Conservation (phyloP, 1,140 invertebrate genomes). For the Glomeris maerens region DNA sequence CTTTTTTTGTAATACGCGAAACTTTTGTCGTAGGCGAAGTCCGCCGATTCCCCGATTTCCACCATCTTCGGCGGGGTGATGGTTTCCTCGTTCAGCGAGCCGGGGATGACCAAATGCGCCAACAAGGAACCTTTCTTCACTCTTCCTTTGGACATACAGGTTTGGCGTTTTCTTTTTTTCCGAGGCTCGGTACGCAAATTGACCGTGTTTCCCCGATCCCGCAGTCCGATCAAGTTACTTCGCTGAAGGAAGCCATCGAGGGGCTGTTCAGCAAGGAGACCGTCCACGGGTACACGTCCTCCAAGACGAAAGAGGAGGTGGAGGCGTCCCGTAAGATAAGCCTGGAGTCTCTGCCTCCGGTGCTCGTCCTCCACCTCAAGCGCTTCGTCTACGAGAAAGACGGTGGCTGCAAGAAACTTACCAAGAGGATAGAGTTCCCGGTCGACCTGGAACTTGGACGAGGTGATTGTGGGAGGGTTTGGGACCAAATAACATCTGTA, state of each 20-base stretch:
- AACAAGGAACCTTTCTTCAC: slow-evolving; percentile 85
- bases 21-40: slow-evolving; percentile 40
- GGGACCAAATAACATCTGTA: slow-evolving; percentile 10
- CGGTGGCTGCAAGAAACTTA: slow-evolving; percentile 68
- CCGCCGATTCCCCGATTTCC: slow-evolving; percentile 70
- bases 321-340: slow-evolving; percentile 70
- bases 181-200: slow-evolving; percentile 3
- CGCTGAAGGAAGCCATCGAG: slow-evolving; percentile 69
- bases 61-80: slow-evolving; percentile 84
- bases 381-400: slow-evolving; percentile 70
- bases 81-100: slow-evolving; percentile 61
- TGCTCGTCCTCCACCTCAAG: slow-evolving; percentile 67
- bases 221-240: slow-evolving; percentile 49
- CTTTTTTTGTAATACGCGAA: slow-evolving; percentile 9
- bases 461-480: slow-evolving; percentile 59
- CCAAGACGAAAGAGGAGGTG: slow-evolving; percentile 61
- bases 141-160: slow-evolving; percentile 84
- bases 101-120: slow-evolving; percentile 47
- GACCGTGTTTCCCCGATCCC: slow-evolving; percentile 20
- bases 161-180: slow-evolving; percentile 27
- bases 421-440: slow-evolving; percentile 75
- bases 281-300: slow-evolving; percentile 67
- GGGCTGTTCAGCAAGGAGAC: slow-evolving; percentile 62
- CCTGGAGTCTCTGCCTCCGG: slow-evolving; percentile 68
- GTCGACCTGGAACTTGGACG: slow-evolving; percentile 76